A percentile compares a stretch with the other conserved stretches of the same genome.
phyloP scores from a whole-genome alignment of 2,113 vertebrate species.

The Leptodactylus fuscus region DNA sequence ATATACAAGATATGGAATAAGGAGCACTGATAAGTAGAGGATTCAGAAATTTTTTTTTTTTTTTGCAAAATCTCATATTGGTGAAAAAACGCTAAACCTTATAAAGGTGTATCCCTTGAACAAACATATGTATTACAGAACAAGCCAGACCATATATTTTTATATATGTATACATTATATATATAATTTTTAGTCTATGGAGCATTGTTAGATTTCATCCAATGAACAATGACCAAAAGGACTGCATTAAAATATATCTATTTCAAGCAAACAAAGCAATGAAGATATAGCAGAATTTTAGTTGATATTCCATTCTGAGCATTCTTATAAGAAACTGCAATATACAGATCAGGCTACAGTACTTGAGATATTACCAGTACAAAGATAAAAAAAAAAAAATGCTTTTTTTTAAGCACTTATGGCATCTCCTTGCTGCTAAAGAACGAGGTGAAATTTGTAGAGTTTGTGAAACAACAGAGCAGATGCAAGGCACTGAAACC shows the following conservation, averaged over 20 bases:
- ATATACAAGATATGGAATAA: background rate
- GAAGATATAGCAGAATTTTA: background rate
- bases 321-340: background rate
- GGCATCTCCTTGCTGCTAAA: background rate
- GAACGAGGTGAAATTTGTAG: background rate
- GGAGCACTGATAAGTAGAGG: background rate
- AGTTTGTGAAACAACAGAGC: background rate
- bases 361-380: constrained; percentile 4
- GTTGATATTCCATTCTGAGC: background rate
- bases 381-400: background rate
- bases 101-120: background rate
- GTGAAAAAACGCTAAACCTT: background rate
- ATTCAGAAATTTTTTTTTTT: background rate
- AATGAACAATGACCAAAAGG: background rate
- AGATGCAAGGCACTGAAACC: constrained; percentile 49
- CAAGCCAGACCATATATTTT: background rate
- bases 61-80: no score
- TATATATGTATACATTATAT: background rate
- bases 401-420: constrained; percentile 1
- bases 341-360: background rate
- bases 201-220: background rate
- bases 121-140: background rate
- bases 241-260: background rate
- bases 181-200: background rate
- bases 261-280: background rate